Evolutionary conservation across 2,113 vertebrate genomes (phyloP).

Genomic region (Chaetodon trifascialis): DNA sequence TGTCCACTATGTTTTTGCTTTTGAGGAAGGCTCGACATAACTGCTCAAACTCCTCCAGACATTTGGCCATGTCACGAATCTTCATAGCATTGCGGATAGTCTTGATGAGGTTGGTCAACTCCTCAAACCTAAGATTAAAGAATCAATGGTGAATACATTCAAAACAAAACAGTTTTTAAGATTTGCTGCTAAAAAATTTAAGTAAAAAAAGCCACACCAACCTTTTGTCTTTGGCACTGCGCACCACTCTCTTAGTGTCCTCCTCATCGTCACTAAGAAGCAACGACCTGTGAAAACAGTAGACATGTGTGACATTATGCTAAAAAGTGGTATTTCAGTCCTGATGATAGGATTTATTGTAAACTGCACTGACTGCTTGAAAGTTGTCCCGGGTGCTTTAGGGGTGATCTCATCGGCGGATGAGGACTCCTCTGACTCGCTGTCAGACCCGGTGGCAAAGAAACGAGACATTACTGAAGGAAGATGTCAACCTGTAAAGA

Average conservation of each 20-base stretch:
- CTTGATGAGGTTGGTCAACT: conserved; percentile 93
- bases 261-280: conserved; percentile 94
- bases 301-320: background rate
- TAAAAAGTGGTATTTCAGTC: background rate
- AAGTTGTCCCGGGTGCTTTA: conserved; percentile 89
- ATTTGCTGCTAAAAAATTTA: too few species aligned
- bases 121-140: conserved; percentile 87
- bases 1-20: conserved; percentile 93
- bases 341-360: background rate
- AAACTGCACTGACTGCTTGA: conserved; percentile 87
- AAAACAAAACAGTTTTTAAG: background rate
- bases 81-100: conserved; percentile 97
- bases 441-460: conserved; percentile 93
- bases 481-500: conserved; percentile 55
- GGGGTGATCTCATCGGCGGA: conserved; percentile 89
- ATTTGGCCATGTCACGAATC: conserved; percentile 93
- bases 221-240: conserved; percentile 95
- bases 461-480: conserved; percentile 89
- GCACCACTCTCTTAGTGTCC: conserved; percentile 93
- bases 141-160: accelerated
- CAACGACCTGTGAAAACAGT: conserved; percentile 82
- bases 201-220: conserved; percentile 40
- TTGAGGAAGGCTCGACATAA: conserved; percentile 91
- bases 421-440: conserved; percentile 91
- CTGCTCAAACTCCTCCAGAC: conserved; percentile 94